Base-by-base conservation (phyloP, 2,888 invertebrate species). In the Acleris cristana region DNA sequence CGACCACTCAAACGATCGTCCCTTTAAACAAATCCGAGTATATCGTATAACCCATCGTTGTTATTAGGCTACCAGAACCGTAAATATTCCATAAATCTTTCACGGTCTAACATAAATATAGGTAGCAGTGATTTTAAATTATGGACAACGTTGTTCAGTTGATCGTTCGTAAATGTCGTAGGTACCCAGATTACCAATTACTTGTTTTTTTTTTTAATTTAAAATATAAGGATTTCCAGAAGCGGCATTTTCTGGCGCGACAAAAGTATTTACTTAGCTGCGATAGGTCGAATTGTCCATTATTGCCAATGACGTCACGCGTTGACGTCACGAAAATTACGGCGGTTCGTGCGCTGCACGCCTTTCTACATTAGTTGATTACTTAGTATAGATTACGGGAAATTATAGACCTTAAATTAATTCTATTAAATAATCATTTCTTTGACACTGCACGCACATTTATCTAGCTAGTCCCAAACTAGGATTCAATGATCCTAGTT, bases 241-340 rank as follows among this genome's bases (percentile, higher is more conserved):
- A 8, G 8, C 51, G 34, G 34, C 21, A 40, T 62, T 53, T 40
- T 49, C 67, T 63, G 58, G 62, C 44, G 45, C 62, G 62, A 26
- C 60, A 34, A 30, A 44, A 19, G 21, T 67, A 67, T 67, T 67
- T 67, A 51, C 67, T 63, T 67, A 67, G 67, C 67, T 67, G 67
- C 34, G 26, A 67, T 67, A 67, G 67, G 63, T 63, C 40, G 62
- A 63, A 67, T 63, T 67, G 40, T 21, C 63, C 67, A 67, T 67
- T 63, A 67, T 58, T 67, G 53, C 23, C 52, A 48, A 26, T 67
- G 67, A 67, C 67, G 67, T 67, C 67, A 58, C 58, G 48, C 52
- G 61, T 18, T 66, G 66, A 66, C 66, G 61, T 66, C 66, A 66
- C 51, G 19, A 44, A 45, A 40, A 49, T 49, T 40, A 45, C 49